Percentiles rank a stretch among this genome's conserved stretches.
These are phyloP conservation scores for Piscicola geometra DNA, from an alignment of 2,888 invertebrate species.

Conservation along the genomic window DNA sequence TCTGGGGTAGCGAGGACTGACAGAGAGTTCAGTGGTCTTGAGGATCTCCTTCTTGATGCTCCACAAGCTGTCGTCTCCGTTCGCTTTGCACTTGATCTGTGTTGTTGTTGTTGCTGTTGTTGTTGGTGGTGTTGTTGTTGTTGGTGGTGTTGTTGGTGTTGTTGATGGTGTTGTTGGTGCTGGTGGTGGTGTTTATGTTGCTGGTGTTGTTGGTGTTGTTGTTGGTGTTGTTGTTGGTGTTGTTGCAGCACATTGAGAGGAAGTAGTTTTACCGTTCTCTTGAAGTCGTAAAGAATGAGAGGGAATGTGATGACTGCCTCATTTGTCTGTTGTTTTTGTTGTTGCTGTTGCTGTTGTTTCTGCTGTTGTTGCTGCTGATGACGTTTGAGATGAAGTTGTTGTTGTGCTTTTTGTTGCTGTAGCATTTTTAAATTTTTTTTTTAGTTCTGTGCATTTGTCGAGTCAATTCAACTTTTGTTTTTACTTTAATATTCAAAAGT, in stretches of 20 bases:
- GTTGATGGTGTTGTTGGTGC: too few relatives aligned
- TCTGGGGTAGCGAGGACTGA: too few relatives aligned
- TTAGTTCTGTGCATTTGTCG: background rate
- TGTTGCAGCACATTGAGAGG: too few relatives aligned
- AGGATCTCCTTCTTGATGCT: constrained; percentile 16
- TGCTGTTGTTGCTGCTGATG: background rate
- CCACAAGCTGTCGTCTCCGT: constrained; percentile 23
- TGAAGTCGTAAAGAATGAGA: background rate
- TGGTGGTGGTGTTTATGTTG: too few relatives aligned
- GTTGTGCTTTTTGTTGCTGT: too few relatives aligned
- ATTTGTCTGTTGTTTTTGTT: background rate
- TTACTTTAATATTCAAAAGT: background rate
- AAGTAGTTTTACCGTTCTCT: background rate
- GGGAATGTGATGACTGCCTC: background rate
- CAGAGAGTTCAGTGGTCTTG: background rate
- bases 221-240: too few relatives aligned
- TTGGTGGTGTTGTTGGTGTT: too few relatives aligned
- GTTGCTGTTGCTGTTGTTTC: background rate
- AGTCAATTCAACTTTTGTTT: background rate
- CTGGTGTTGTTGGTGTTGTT: too few relatives aligned
- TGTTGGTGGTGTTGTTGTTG: too few relatives aligned
- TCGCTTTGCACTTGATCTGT: constrained; percentile 25
- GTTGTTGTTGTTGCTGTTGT: background rate
- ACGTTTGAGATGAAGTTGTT: background rate
- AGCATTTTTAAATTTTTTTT: too few relatives aligned